Conservation (phyloP, 92 coral and sea anemone genomes). For the Phenganax marumi region DNA sequence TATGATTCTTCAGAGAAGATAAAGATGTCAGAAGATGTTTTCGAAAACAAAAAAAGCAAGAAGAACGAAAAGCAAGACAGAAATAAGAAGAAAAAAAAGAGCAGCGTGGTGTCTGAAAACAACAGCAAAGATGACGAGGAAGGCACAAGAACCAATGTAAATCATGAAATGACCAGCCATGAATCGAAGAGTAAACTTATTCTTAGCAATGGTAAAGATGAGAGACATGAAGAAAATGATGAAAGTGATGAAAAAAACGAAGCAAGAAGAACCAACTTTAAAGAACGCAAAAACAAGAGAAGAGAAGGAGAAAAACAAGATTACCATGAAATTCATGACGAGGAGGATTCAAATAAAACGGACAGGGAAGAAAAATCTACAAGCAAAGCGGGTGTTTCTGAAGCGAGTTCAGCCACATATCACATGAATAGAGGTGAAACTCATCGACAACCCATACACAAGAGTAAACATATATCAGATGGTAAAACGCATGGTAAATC, state of each 20-base stretch:
- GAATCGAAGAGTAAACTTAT: background rate
- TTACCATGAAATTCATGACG: background rate
- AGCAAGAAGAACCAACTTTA: background rate
- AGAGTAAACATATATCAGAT: background rate
- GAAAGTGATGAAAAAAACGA: background rate
- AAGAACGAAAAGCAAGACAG: background rate
- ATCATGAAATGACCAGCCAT: background rate
- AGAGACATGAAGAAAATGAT: background rate
- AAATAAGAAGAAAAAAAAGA: background rate
- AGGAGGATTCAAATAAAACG: background rate
- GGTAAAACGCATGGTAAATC: background rate
- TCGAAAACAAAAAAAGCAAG: background rate
- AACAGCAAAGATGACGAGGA: background rate
- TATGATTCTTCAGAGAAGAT: slow-evolving; percentile 2
- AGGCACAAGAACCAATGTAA: background rate
- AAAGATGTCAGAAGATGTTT: background rate
- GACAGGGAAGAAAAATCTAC: background rate
- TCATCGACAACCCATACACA: background rate
- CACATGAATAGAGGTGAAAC: background rate
- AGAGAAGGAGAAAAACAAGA: background rate
- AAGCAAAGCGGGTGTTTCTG: background rate
- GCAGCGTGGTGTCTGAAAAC: background rate
- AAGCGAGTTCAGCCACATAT: background rate
- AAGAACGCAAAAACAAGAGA: background rate
- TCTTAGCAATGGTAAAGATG: background rate